Percentiles rank a stretch among this genome's conserved stretches.
Evolutionary conservation across 2,888 invertebrate species (phyloP).

Genomic region (Cylindroiulus punctatus): DNA sequence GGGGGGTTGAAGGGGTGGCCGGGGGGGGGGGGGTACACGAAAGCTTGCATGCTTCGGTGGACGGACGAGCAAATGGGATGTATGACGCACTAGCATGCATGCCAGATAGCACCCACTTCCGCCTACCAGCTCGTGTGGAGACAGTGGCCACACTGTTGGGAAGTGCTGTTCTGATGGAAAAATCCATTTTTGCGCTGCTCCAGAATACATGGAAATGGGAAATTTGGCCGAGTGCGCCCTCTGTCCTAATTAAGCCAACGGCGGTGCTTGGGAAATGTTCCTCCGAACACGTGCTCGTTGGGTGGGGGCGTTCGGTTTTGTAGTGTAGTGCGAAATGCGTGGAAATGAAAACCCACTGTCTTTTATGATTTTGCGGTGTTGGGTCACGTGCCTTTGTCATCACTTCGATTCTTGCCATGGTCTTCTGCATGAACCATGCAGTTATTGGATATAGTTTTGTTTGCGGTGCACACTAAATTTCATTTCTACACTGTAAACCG

Average conservation of each 20-base stretch:
- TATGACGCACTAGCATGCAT: conserved; percentile 28
- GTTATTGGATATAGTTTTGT: no score
- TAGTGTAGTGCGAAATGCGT: background rate
- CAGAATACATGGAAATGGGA: background rate
- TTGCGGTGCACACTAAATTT: no score
- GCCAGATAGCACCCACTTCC: conserved; percentile 17
- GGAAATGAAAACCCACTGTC: no score
- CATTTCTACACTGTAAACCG: no score
- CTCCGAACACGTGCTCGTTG: no score
- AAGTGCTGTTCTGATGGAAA: background rate
- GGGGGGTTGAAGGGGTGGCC: background rate
- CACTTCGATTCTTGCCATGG: no score
- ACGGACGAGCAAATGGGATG: background rate
- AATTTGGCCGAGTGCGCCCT: background rate
- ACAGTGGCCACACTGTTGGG: background rate
- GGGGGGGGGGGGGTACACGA: no score
- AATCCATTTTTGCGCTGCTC: background rate
- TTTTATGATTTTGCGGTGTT: no score
- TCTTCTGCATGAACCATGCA: no score
- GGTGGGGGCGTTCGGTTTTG: background rate
- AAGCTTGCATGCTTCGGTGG: conserved; percentile 24
- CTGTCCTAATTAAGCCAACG: background rate
- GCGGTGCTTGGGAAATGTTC: background rate
- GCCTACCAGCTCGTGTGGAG: background rate
- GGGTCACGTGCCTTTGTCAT: no score